phyloP scores from a whole-genome alignment of 1,140 invertebrate species.

The Protaetia brevitarsis region DNA sequence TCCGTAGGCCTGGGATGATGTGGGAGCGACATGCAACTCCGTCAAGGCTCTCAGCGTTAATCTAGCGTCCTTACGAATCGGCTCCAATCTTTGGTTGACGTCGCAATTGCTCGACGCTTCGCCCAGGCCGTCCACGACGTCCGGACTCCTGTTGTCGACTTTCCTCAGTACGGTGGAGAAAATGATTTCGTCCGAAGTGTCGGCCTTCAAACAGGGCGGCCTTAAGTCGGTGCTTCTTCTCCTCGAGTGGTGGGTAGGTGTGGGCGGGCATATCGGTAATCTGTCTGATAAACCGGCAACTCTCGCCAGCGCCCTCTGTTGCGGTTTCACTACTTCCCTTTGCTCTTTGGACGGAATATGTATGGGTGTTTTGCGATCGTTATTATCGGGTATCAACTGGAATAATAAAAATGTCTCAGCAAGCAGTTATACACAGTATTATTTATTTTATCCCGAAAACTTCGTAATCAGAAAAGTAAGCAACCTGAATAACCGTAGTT shows the following conservation, averaged over 20 bases:
- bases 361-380: background rate
- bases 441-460: too few species aligned
- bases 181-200: slow-evolving; percentile 24
- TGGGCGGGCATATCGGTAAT: slow-evolving; percentile 66
- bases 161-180: background rate
- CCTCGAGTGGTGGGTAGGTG: slow-evolving; percentile 76
- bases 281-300: slow-evolving; percentile 49
- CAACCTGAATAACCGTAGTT: too few species aligned
- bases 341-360: slow-evolving; percentile 10
- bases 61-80: background rate
- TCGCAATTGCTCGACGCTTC: background rate
- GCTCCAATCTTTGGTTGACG: background rate
- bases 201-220: slow-evolving; percentile 47
- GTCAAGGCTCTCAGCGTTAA: slow-evolving; percentile 11
- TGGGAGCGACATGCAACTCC: slow-evolving; percentile 16
- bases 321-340: slow-evolving; percentile 32
- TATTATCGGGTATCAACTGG: background rate
- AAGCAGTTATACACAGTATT: too few species aligned
- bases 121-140: background rate
- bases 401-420: background rate
- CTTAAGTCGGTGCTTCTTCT: slow-evolving; percentile 52
- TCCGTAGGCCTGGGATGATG: background rate
- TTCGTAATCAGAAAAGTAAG: too few species aligned
- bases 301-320: slow-evolving; percentile 56
- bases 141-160: background rate